Conservation (phyloP, 1,140 invertebrate genomes). For the Homarus americanus region DNA sequence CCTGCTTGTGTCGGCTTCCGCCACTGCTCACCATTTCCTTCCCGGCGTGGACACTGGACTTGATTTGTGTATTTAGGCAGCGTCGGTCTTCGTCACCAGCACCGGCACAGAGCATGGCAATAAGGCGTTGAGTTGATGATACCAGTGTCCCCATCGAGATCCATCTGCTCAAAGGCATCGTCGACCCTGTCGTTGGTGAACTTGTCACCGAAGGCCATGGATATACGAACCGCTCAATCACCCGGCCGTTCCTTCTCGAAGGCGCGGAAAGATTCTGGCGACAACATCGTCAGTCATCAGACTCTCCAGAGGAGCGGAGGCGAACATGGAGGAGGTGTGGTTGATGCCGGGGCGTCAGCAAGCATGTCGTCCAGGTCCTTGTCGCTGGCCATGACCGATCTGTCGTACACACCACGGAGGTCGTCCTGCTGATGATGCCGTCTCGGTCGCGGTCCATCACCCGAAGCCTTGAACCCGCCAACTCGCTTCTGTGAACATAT, state of each 20-base stretch:
- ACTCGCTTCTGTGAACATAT: slow-evolving; percentile 97
- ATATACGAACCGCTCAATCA: slow-evolving; percentile 87
- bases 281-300: slow-evolving; percentile 95
- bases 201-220: slow-evolving; percentile 98
- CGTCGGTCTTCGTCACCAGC: slow-evolving; percentile 83
- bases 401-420: slow-evolving; percentile 87
- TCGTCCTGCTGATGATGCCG: slow-evolving; percentile 61
- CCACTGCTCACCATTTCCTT: slow-evolving; percentile 51
- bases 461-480: slow-evolving; percentile 92
- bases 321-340: slow-evolving; percentile 88
- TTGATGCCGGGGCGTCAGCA: slow-evolving; percentile 87
- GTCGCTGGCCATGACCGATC: slow-evolving; percentile 87
- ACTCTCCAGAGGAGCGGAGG: slow-evolving; percentile 80
- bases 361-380: slow-evolving; percentile 87
- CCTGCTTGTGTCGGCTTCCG: slow-evolving; percentile 34
- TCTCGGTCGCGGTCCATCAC: slow-evolving; percentile 94
- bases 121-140: slow-evolving; percentile 94
- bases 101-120: slow-evolving; percentile 91
- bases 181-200: slow-evolving; percentile 95
- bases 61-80: background rate
- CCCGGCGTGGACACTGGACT: slow-evolving; percentile 35
- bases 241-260: slow-evolving; percentile 95
- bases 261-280: slow-evolving; percentile 95
- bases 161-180: slow-evolving; percentile 96
- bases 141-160: slow-evolving; percentile 91